Conservation (phyloP, 2,797 vertebrate genomes). For the Takifugu rubripes region DNA sequence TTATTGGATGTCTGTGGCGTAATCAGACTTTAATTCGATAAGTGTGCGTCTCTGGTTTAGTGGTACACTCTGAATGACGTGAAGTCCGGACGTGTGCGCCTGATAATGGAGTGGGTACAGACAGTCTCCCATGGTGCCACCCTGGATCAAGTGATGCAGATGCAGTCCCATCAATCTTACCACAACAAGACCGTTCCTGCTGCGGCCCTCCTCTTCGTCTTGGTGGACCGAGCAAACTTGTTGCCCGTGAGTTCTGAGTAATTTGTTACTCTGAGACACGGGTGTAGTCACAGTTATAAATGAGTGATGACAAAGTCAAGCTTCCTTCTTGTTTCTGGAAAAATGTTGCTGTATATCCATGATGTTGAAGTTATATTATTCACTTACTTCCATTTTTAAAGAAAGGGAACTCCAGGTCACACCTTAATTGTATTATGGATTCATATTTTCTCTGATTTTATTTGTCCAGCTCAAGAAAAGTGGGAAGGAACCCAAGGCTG, state of each 20-base stretch:
- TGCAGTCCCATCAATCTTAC: slow-evolving; percentile 80
- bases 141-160: slow-evolving; percentile 80
- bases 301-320: background rate
- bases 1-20: background rate
- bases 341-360: background rate
- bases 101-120: slow-evolving; percentile 83
- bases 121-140: slow-evolving; percentile 60
- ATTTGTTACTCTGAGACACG: slow-evolving; percentile 2
- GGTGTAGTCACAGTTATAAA: background rate
- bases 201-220: slow-evolving; percentile 82
- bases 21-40: slow-evolving; percentile 10
- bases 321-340: background rate
- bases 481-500: slow-evolving; percentile 81
- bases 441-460: slow-evolving; percentile 1
- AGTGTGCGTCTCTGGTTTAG: slow-evolving; percentile 58
- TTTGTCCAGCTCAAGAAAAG: slow-evolving; percentile 81
- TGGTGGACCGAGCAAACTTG: slow-evolving; percentile 78
- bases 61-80: slow-evolving; percentile 84
- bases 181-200: slow-evolving; percentile 78
- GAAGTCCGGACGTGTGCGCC: slow-evolving; percentile 82
- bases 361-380: background rate
- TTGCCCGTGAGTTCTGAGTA: slow-evolving; percentile 77
- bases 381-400: background rate
- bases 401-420: slow-evolving; percentile 9
- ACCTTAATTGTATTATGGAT: slow-evolving; percentile 5